Percentiles rank a stretch among this genome's conserved stretches.
These are phyloP conservation scores for Andrena marginata DNA, from an alignment of 2,888 invertebrate genomes.

Conservation along the genomic window DNA sequence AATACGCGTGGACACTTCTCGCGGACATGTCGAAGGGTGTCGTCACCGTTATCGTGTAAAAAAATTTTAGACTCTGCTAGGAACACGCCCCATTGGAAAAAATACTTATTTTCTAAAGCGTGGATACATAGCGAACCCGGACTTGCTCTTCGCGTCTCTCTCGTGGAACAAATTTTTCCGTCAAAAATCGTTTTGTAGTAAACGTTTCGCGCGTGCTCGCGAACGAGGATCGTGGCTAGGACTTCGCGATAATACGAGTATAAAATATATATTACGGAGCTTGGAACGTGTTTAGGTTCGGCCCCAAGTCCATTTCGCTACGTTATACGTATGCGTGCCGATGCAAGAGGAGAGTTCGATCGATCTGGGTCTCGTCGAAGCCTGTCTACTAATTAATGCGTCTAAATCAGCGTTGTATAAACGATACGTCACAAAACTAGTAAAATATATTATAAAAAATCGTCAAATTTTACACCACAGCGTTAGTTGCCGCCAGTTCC, in stretches of 20 bases:
- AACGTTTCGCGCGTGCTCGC: slow-evolving; percentile 35
- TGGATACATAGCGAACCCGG: slow-evolving; percentile 48
- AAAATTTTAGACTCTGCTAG: slow-evolving; percentile 72
- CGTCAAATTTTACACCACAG: slow-evolving; percentile 44
- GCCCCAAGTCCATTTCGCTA: slow-evolving; percentile 51
- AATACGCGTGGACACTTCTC: slow-evolving; percentile 53
- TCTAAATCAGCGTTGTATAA: slow-evolving; percentile 59
- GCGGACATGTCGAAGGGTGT: slow-evolving; percentile 52
- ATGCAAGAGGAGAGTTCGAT: slow-evolving; percentile 54
- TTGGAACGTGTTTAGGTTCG: slow-evolving; percentile 47
- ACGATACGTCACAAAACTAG: slow-evolving; percentile 58
- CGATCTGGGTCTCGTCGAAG: slow-evolving; percentile 56
- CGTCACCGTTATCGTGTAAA: slow-evolving; percentile 53
- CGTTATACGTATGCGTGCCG: slow-evolving; percentile 46
- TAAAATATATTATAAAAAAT: slow-evolving; percentile 61
- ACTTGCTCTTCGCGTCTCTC: slow-evolving; percentile 38
- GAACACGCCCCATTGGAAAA: slow-evolving; percentile 69
- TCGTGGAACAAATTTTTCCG: slow-evolving; percentile 28
- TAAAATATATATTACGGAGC: slow-evolving; percentile 78
- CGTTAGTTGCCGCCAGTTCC: slow-evolving; percentile 32
- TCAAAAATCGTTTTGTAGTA: slow-evolving; percentile 27
- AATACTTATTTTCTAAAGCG: slow-evolving; percentile 64
- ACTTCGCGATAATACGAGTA: slow-evolving; percentile 68
- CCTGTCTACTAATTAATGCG: slow-evolving; percentile 60
- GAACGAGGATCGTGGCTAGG: slow-evolving; percentile 33